phyloP scores from a whole-genome alignment of 2,888 invertebrate species.

The Stictocephala bisonia region DNA sequence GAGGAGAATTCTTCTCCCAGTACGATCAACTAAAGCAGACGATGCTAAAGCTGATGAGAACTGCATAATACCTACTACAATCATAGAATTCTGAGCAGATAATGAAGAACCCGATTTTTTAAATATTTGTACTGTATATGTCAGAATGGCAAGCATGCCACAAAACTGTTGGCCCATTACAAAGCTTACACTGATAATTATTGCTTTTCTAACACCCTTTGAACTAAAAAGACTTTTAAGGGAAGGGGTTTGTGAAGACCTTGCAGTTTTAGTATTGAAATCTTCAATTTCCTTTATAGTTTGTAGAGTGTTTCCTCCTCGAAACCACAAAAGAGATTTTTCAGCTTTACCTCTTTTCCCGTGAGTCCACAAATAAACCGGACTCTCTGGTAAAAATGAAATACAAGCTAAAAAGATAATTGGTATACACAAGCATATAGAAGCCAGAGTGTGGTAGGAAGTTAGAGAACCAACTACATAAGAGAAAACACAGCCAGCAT shows the following conservation, averaged over 20 bases:
- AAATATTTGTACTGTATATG: conserved; percentile 62
- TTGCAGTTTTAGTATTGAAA: conserved; percentile 49
- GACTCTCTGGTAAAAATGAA: conserved; percentile 71
- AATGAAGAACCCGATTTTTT: conserved; percentile 60
- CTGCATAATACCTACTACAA: conserved; percentile 65
- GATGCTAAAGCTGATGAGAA: conserved; percentile 60
- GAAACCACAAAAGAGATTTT: conserved; percentile 60
- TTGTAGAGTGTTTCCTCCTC: conserved; percentile 56
- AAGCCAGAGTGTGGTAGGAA: conserved; percentile 67
- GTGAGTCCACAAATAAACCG: conserved; percentile 67
- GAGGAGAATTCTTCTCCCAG: conserved; percentile 66
- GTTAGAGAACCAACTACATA: conserved; percentile 68
- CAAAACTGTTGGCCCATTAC: conserved; percentile 65
- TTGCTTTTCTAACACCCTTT: conserved; percentile 63
- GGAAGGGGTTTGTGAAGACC: conserved; percentile 46
- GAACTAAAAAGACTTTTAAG: conserved; percentile 63
- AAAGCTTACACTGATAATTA: conserved; percentile 63
- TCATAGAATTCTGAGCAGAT: conserved; percentile 62
- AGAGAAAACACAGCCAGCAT: conserved; percentile 67
- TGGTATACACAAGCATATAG: conserved; percentile 67
- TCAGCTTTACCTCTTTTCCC: conserved; percentile 66
- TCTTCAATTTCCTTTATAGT: conserved; percentile 53
- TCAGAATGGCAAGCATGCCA: conserved; percentile 66
- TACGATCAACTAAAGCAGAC: conserved; percentile 63
- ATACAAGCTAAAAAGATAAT: conserved; percentile 66